Evolutionary conservation across 2,888 invertebrate species (phyloP).

Genomic region (Synanthedon vespiformis): DNA sequence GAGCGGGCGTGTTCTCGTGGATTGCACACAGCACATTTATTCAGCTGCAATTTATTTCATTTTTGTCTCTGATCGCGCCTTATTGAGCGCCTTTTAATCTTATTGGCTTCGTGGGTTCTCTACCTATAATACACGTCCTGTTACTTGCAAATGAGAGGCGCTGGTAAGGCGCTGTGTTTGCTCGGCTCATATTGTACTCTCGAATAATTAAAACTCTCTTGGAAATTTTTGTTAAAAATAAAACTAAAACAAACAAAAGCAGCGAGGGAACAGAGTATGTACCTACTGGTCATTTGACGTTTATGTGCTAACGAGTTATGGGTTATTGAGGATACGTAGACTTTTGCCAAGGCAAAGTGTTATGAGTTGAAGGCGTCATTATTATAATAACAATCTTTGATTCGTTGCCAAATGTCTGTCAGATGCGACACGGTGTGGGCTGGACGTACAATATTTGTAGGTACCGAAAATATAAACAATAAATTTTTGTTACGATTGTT

Average conservation of each 20-base stretch:
- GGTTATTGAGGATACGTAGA: constrained; percentile 45
- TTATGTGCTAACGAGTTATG: constrained; percentile 46
- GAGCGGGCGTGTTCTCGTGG: constrained; percentile 68
- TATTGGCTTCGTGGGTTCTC: constrained; percentile 58
- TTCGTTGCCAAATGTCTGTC: constrained; percentile 39
- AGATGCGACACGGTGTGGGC: constrained; percentile 29
- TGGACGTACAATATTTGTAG: constrained; percentile 30
- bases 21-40: constrained; percentile 68
- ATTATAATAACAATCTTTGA: constrained; percentile 58
- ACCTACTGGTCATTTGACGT: constrained; percentile 19
- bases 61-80: constrained; percentile 70
- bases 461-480: constrained; percentile 39
- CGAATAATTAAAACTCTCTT: constrained; percentile 44
- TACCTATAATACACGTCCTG: constrained; percentile 62
- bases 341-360: constrained; percentile 44
- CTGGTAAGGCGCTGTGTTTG: constrained; percentile 50
- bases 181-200: constrained; percentile 51
- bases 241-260: too few species aligned
- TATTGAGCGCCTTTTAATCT: constrained; percentile 68
- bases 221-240: too few species aligned
- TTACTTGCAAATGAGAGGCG: constrained; percentile 69
- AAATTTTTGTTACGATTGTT: constrained; percentile 29
- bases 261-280: too few species aligned
- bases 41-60: constrained; percentile 70
- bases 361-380: constrained; percentile 57